Evolutionary conservation across 1,140 invertebrate species (phyloP).

Genomic region (Procambarus clarkii): DNA sequence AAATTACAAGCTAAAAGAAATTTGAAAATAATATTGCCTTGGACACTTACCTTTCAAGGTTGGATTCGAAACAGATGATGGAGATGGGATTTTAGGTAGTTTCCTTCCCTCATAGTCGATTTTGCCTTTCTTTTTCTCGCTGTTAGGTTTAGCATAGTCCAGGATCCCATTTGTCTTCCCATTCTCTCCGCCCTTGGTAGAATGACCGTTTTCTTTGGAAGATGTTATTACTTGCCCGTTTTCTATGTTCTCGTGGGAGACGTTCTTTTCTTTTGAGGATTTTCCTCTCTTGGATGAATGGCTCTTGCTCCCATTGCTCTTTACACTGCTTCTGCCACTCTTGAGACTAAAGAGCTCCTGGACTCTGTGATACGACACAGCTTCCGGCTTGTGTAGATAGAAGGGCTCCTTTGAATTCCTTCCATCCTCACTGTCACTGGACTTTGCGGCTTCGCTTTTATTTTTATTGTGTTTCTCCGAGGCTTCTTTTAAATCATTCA

Average conservation of each 20-base stretch:
- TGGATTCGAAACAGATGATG: slow-evolving; percentile 10
- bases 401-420: slow-evolving; percentile 78
- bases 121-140: slow-evolving; percentile 44
- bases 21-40: too few relatives aligned
- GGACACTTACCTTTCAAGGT: slow-evolving; percentile 40
- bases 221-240: background rate
- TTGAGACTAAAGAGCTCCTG: slow-evolving; percentile 83
- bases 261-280: slow-evolving; percentile 31
- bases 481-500: slow-evolving; percentile 56
- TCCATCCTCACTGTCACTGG: slow-evolving; percentile 6
- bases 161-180: slow-evolving; percentile 14
- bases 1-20: too few relatives aligned
- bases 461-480: slow-evolving; percentile 56
- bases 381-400: slow-evolving; percentile 87
- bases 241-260: slow-evolving; percentile 10
- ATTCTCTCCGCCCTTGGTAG: slow-evolving; percentile 1
- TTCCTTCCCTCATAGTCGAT: slow-evolving; percentile 59
- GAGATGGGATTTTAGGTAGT: slow-evolving; percentile 54
- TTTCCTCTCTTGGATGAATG: slow-evolving; percentile 22
- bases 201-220: background rate
- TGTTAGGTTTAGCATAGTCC: background rate
- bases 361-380: slow-evolving; percentile 83
- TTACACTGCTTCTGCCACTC: background rate
- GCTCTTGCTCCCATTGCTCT: slow-evolving; percentile 18
- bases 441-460: slow-evolving; percentile 31